Evolutionary conservation across 2,797 vertebrate species (phyloP).

Genomic region (Spinus pinus): DNA sequence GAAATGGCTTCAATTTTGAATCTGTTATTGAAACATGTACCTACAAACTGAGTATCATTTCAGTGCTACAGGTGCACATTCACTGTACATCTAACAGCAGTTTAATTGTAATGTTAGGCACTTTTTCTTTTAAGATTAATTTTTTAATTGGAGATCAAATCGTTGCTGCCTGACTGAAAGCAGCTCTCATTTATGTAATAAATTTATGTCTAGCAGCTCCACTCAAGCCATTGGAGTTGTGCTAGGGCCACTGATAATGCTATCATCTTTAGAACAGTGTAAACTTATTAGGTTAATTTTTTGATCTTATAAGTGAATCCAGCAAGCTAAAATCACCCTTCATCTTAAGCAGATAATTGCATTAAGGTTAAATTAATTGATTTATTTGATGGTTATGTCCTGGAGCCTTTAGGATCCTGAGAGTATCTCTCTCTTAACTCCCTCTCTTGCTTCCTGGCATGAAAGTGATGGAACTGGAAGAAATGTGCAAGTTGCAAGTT

Average conservation of each 20-base stretch:
- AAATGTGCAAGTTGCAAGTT: background rate
- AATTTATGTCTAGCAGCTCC: background rate
- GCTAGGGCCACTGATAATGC: background rate
- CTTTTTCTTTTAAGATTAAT: background rate
- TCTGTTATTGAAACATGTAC: background rate
- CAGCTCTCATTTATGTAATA: background rate
- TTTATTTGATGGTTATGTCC: conserved; percentile 19
- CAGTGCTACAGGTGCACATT: background rate
- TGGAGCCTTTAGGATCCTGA: background rate
- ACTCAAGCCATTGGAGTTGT: background rate
- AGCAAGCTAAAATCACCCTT: conserved; percentile 34
- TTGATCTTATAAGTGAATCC: conserved; percentile 36
- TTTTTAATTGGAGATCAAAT: background rate
- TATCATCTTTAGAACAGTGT: background rate
- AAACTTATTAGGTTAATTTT: conserved; percentile 40
- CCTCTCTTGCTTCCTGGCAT: background rate
- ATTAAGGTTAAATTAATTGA: conserved; percentile 31
- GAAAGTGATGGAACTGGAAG: background rate
- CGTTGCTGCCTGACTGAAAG: background rate
- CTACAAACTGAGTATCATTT: background rate
- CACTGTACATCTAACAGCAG: background rate
- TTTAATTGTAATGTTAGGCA: background rate
- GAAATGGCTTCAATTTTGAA: background rate
- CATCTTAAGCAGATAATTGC: conserved; percentile 42
- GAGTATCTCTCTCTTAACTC: background rate